Evolutionary conservation across 2,113 vertebrate species (phyloP).

Genomic region (Mesitornis unicolor): DNA sequence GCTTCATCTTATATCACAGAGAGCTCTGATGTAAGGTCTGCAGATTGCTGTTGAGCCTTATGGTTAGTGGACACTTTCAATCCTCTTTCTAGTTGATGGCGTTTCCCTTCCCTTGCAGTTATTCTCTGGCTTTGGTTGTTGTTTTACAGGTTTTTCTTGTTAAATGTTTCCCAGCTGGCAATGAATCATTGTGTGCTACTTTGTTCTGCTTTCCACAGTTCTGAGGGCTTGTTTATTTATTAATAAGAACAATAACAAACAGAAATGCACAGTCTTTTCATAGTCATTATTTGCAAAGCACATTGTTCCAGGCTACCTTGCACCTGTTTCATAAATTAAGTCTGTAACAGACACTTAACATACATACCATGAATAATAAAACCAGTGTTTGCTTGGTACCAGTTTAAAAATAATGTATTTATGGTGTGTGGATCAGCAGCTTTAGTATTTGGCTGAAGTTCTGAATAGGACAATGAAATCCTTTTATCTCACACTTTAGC

Average conservation of each 20-base stretch:
- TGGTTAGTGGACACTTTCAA: not conserved
- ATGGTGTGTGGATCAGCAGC: conserved; percentile 20
- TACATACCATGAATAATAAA: not conserved
- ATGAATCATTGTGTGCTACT: not conserved
- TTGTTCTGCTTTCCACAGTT: not conserved
- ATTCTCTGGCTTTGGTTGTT: not conserved
- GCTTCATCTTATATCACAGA: not conserved
- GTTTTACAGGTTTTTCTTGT: not conserved
- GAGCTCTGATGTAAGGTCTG: not conserved
- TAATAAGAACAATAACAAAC: not conserved
- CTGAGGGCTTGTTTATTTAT: conserved; percentile 16
- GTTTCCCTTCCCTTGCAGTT: not conserved
- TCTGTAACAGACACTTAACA: not conserved
- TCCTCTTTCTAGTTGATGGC: not conserved
- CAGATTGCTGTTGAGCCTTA: not conserved
- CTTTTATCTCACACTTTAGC: conserved; percentile 11
- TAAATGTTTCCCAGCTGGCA: not conserved
- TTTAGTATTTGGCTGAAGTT: conserved; percentile 42
- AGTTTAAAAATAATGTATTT: conserved; percentile 56
- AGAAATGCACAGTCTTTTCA: not conserved
- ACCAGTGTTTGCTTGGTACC: not conserved
- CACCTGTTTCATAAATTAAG: conserved; percentile 1
- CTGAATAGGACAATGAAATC: conserved; percentile 37
- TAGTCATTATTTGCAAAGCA: not conserved
- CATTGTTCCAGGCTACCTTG: not conserved